Conservation (phyloP, 2,888 invertebrate species). For the Dolichopus griseipennis region DNA sequence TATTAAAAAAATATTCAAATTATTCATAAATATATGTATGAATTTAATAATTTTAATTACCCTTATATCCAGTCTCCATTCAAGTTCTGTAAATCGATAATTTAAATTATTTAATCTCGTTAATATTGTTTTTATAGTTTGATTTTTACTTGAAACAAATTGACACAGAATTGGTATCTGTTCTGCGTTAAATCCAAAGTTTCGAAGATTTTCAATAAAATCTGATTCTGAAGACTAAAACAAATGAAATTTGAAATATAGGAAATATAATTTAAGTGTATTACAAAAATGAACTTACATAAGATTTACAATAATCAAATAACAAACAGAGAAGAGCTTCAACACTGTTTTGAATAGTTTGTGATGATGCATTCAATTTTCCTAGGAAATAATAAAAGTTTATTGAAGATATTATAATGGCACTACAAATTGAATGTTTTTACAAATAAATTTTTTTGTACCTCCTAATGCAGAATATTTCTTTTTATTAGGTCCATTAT, state of each 20-base stretch:
- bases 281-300: slow-evolving; percentile 41
- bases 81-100: slow-evolving; percentile 46
- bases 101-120: slow-evolving; percentile 36
- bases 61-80: slow-evolving; percentile 57
- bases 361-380: slow-evolving; percentile 47
- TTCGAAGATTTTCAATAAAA: slow-evolving; percentile 26
- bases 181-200: slow-evolving; percentile 30
- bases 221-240: slow-evolving; percentile 24
- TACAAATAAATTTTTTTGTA: not conserved
- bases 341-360: slow-evolving; percentile 49
- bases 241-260: no score
- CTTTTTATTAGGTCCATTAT: slow-evolving; percentile 52
- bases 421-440: no score
- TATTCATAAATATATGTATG: not conserved
- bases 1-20: not conserved
- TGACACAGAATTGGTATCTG: slow-evolving; percentile 36
- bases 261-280: no score
- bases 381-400: slow-evolving; percentile 29
- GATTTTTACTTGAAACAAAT: slow-evolving; percentile 36
- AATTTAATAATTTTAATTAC: slow-evolving; percentile 3
- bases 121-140: slow-evolving; percentile 38
- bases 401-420: not conserved
- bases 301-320: slow-evolving; percentile 60
- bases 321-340: slow-evolving; percentile 66
- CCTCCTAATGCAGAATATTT: slow-evolving; percentile 38